Conservation (phyloP, 2,113 vertebrate genomes). For the Prochilodus magdalenae region DNA sequence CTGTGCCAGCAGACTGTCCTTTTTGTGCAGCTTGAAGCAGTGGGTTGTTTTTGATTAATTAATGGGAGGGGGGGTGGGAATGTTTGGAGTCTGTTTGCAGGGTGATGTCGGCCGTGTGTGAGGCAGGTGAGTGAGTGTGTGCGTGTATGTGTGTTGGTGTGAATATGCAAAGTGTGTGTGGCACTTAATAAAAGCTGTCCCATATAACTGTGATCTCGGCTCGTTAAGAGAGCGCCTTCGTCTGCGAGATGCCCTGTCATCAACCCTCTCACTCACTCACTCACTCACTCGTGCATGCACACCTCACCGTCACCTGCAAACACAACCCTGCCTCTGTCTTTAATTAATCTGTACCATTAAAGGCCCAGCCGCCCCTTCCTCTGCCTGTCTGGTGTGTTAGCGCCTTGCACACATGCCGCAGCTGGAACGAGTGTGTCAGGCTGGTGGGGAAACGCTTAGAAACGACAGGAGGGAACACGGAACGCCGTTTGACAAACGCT, state of each 20-base stretch:
- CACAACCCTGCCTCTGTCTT: conserved; percentile 46
- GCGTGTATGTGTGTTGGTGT: conserved; percentile 39
- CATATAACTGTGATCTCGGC: conserved; percentile 60
- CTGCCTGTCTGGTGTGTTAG: conserved; percentile 45
- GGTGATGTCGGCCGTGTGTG: background rate
- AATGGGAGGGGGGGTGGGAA: conserved; percentile 1
- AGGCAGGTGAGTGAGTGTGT: conserved; percentile 33
- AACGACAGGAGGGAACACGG: background rate
- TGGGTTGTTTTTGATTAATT: conserved; percentile 32
- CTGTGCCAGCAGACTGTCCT: background rate
- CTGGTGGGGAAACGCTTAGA: background rate
- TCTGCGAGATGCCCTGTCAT: conserved; percentile 59
- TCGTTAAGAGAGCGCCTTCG: conserved; percentile 61
- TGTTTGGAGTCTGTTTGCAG: conserved; percentile 1
- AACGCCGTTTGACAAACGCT: conserved; percentile 38
- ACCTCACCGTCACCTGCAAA: conserved; percentile 26
- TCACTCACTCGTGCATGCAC: conserved; percentile 17
- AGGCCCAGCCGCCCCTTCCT: background rate
- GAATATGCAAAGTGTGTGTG: conserved; percentile 39
- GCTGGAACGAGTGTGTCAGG: conserved; percentile 40
- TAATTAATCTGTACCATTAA: conserved; percentile 69
- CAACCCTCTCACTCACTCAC: conserved; percentile 21
- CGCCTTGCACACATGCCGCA: conserved; percentile 47
- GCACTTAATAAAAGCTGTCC: conserved; percentile 48
- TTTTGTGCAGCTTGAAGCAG: background rate